phyloP scores from a whole-genome alignment of 2,888 invertebrate genomes.

The Agrochola lychnidis region DNA sequence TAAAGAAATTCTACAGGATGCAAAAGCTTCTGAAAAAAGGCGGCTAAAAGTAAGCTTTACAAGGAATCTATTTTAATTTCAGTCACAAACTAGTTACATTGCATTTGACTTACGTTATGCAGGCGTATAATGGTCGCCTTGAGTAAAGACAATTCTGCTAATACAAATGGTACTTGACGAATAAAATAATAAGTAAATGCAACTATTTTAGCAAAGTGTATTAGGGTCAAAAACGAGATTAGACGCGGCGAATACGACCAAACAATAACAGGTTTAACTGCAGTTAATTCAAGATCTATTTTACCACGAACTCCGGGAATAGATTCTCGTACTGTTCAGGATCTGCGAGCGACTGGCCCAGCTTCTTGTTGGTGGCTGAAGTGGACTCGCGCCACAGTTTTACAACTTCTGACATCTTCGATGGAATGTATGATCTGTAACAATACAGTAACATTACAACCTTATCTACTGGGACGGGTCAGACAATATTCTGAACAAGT shows the following conservation, averaged over 20 bases:
- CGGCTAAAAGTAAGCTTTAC: background rate
- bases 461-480: background rate
- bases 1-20: background rate
- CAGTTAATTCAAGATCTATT: background rate
- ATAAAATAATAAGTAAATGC: background rate
- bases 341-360: slow-evolving; percentile 98
- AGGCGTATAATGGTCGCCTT: background rate
- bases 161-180: background rate
- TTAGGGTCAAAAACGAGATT: background rate
- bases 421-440: slow-evolving; percentile 97
- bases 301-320: slow-evolving; percentile 93
- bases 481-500: background rate
- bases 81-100: background rate
- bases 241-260: background rate
- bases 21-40: background rate
- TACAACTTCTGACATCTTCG: slow-evolving; percentile 96
- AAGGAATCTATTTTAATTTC: background rate
- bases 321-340: slow-evolving; percentile 98
- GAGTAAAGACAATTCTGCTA: background rate
- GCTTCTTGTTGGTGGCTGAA: slow-evolving; percentile 95
- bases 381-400: slow-evolving; percentile 96
- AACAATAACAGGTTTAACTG: background rate
- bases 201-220: background rate
- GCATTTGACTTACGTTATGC: background rate
- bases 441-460: background rate